These are phyloP conservation scores for Sebastes vulpes DNA, from an alignment of 2,797 vertebrate genomes.

Conservation along the genomic window DNA sequence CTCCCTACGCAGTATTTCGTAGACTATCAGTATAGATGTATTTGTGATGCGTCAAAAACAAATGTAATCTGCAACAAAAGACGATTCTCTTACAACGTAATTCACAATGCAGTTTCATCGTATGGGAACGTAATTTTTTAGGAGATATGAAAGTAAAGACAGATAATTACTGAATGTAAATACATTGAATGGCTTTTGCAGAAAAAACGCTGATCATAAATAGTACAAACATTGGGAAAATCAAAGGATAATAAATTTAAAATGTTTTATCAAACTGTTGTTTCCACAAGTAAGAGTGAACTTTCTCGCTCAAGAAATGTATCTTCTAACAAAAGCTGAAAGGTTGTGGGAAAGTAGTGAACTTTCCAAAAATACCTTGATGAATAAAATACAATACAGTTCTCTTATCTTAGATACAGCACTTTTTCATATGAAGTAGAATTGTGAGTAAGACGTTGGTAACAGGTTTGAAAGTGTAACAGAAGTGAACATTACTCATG, in stretches of 20 bases:
- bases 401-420: not conserved
- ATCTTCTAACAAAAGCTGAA: not conserved
- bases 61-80: no score
- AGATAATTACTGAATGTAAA: not conserved
- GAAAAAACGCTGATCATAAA: not conserved
- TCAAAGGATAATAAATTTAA: not conserved
- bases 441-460: conserved; percentile 1
- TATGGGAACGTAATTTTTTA: fast-evolving
- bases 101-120: not conserved
- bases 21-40: no score
- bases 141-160: not conserved
- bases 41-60: no score
- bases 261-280: not conserved
- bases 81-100: not conserved
- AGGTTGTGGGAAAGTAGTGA: not conserved
- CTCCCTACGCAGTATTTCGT: no score
- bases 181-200: not conserved
- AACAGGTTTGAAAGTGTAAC: not conserved
- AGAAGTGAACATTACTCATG: conserved; percentile 2
- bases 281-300: not conserved
- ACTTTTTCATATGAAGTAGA: not conserved
- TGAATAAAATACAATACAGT: not conserved
- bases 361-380: not conserved
- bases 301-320: not conserved
- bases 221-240: not conserved